Percentiles rank a stretch among this genome's conserved stretches.
Conservation (phyloP, 2,888 invertebrate species). For the Onchidella celtica region DNA sequence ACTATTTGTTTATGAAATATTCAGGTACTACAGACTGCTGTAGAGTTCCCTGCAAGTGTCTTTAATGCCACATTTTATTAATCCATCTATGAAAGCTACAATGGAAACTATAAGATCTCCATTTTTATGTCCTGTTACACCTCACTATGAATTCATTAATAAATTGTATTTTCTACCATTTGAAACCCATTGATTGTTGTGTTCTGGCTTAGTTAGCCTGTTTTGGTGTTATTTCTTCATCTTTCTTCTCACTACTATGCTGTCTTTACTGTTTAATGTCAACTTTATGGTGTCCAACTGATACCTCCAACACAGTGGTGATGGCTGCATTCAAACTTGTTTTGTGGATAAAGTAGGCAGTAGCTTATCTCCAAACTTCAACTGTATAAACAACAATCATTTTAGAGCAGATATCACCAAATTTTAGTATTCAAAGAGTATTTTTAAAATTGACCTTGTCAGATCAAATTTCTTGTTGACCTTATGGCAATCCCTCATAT, state of each 20-base stretch:
- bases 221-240: background rate
- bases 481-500: background rate
- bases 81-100: background rate
- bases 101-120: background rate
- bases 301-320: background rate
- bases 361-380: background rate
- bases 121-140: background rate
- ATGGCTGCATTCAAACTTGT: background rate
- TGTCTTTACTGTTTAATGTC: background rate
- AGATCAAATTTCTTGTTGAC: background rate
- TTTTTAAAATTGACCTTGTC: background rate
- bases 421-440: background rate
- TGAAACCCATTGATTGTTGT: background rate
- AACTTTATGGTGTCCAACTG: background rate
- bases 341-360: background rate
- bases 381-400: background rate
- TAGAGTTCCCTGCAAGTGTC: background rate
- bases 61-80: background rate
- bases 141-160: background rate
- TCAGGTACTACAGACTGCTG: background rate
- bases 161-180: background rate
- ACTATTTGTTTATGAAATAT: background rate
- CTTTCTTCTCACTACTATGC: background rate
- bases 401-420: background rate
- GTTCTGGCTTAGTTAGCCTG: background rate